A percentile compares a stretch with the other conserved stretches of the same genome.
These are phyloP conservation scores for Orgyia antiqua DNA, from an alignment of 2,888 invertebrate genomes.

Conservation along the genomic window DNA sequence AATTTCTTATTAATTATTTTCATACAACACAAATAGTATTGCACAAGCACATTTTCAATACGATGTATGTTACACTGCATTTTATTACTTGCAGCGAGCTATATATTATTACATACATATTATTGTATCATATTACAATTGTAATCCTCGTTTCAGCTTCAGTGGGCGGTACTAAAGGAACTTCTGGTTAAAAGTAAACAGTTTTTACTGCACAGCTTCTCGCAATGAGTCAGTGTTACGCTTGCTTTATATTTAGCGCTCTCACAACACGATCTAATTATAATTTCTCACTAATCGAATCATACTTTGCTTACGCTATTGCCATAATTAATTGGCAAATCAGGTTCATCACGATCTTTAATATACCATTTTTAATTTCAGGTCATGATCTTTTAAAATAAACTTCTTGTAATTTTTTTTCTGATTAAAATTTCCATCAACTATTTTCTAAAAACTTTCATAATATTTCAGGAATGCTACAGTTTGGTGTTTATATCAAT, in stretches of 20 bases:
- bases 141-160: slow-evolving; percentile 65
- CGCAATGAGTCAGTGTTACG: slow-evolving; percentile 55
- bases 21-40: too few relatives aligned
- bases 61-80: too few relatives aligned
- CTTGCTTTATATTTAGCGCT: slow-evolving; percentile 65
- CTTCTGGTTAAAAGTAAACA: slow-evolving; percentile 69
- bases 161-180: slow-evolving; percentile 72
- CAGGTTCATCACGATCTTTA: slow-evolving; percentile 21
- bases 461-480: too few relatives aligned
- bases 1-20: too few relatives aligned
- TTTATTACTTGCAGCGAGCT: too few relatives aligned
- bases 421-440: too few relatives aligned
- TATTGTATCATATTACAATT: slow-evolving; percentile 16
- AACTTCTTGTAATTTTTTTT: too few relatives aligned
- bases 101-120: background rate
- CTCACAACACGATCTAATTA: slow-evolving; percentile 49
- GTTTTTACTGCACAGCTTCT: slow-evolving; percentile 61
- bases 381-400: slow-evolving; percentile 13
- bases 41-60: too few relatives aligned
- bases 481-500: too few relatives aligned
- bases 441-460: too few relatives aligned
- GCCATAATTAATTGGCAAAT: slow-evolving; percentile 27
- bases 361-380: slow-evolving; percentile 9
- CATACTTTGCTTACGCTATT: slow-evolving; percentile 38
- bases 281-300: slow-evolving; percentile 57